These are phyloP conservation scores for Pseudorectes ferrugineus DNA, from an alignment of 2,113 vertebrate species.

Conservation along the genomic window DNA sequence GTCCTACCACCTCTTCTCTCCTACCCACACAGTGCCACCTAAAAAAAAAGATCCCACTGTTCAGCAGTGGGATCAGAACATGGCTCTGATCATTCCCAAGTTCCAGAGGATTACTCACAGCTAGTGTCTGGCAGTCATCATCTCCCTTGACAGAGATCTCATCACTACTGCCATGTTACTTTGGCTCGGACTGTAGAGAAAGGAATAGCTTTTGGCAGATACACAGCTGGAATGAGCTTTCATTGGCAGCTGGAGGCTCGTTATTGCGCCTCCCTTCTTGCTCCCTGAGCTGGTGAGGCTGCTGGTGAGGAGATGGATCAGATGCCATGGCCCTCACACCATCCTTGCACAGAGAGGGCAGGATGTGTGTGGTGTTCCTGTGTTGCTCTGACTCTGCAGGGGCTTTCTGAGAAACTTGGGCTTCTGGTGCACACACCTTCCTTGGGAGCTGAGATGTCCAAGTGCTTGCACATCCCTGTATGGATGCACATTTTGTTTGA, in stretches of 20 bases:
- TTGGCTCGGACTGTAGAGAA: not conserved
- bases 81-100: not conserved
- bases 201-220: not conserved
- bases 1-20: not conserved
- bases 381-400: not conserved
- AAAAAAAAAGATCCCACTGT: not conserved
- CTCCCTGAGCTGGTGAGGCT: not conserved
- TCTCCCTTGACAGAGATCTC: not conserved
- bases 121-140: not conserved
- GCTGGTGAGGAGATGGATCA: not conserved
- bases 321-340: not conserved
- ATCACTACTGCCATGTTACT: not conserved
- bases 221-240: not conserved
- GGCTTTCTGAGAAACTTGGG: not conserved
- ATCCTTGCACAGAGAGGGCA: not conserved
- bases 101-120: not conserved
- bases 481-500: not conserved
- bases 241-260: not conserved
- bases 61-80: not conserved
- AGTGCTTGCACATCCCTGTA: not conserved
- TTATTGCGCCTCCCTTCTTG: not conserved
- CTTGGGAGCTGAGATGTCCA: not conserved
- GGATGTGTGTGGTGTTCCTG: accelerated
- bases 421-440: not conserved
- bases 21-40: not conserved